phyloP scores from a whole-genome alignment of 2,888 invertebrate genomes.

The Cacoxenus indagator region DNA sequence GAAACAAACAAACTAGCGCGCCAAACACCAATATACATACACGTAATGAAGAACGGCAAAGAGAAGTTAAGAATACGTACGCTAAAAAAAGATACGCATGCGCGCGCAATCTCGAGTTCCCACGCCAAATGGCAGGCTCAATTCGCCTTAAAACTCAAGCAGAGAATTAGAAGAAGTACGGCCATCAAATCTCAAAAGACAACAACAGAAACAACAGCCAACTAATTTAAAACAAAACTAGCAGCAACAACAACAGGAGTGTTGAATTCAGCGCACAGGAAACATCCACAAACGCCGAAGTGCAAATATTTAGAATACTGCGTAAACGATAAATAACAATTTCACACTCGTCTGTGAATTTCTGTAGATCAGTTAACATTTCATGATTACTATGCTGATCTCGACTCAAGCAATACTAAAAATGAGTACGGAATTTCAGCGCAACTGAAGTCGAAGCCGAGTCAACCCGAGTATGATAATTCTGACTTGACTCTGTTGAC shows the following conservation, averaged over 20 bases:
- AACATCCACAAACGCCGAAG: conserved; percentile 61
- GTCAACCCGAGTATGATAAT: not conserved
- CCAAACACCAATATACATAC: not conserved
- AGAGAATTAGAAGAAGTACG: conserved; percentile 48
- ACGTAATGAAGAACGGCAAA: not conserved
- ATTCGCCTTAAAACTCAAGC: not conserved
- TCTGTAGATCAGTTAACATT: conserved; percentile 45
- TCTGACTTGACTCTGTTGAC: conserved; percentile 7
- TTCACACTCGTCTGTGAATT: conserved; percentile 60
- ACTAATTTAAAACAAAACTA: conserved; percentile 24
- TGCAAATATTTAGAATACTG: conserved; percentile 62
- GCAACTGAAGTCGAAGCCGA: not conserved
- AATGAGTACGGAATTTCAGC: conserved; percentile 19
- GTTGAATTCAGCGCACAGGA: conserved; percentile 32
- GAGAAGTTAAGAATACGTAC: not conserved
- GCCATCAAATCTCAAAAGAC: conserved; percentile 41
- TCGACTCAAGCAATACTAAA: conserved; percentile 21
- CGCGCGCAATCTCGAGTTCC: not conserved
- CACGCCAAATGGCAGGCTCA: conserved; percentile 10
- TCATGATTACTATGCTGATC: conserved; percentile 55
- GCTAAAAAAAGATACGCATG: not conserved
- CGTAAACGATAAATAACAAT: conserved; percentile 64
- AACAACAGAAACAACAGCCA: conserved; percentile 38
- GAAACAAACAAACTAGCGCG: too few relatives aligned
- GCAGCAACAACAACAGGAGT: conserved; percentile 23